Evolutionary conservation across 2,888 invertebrate genomes (phyloP).

Genomic region (Epiblema foenella): DNA sequence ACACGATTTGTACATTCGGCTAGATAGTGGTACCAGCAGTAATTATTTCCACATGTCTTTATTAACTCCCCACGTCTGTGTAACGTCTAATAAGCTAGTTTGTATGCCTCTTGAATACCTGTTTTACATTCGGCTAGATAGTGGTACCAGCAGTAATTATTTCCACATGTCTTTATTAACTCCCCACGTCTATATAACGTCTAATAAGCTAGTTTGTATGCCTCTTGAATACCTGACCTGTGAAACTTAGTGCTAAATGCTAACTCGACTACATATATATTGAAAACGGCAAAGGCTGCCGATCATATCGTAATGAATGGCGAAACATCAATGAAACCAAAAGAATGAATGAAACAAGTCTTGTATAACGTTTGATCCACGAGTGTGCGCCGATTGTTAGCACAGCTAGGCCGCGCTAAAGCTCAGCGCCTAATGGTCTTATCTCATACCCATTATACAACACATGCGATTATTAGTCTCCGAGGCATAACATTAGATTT

Average conservation of each 20-base stretch:
- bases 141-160: too few relatives aligned
- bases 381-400: conserved; percentile 46
- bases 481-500: conserved; percentile 25
- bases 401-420: conserved; percentile 11
- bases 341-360: conserved; percentile 60
- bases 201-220: conserved; percentile 12
- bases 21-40: neutral
- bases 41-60: neutral
- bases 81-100: conserved; percentile 3
- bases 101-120: conserved; percentile 10
- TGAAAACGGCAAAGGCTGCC: conserved; percentile 22
- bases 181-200: neutral
- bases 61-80: neutral
- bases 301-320: conserved; percentile 52
- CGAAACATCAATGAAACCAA: conserved; percentile 60
- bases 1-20: conserved; percentile 11
- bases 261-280: neutral
- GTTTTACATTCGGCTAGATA: too few relatives aligned
- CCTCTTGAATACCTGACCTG: neutral
- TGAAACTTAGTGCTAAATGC: neutral
- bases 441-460: conserved; percentile 8
- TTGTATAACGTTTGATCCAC: conserved; percentile 51
- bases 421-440: conserved; percentile 19
- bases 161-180: neutral
- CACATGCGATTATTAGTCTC: conserved; percentile 16